Conservation (phyloP, 92 coral and sea anemone species). For the Muricea muricata region DNA sequence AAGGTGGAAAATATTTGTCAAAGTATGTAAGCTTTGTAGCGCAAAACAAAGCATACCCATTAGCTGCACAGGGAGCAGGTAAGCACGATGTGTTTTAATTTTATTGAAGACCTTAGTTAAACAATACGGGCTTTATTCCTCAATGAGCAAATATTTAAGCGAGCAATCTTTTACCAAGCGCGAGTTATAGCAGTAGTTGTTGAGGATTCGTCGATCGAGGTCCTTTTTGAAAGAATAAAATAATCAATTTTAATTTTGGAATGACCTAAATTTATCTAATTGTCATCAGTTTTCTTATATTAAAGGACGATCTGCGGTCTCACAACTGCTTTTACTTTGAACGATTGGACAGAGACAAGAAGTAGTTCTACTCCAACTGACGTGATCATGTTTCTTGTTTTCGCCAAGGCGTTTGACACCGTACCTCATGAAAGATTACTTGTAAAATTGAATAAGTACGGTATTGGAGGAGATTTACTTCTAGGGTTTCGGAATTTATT, state of each 20-base stretch:
- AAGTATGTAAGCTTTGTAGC: too few species aligned
- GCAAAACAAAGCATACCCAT: too few species aligned
- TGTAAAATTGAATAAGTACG: constrained; percentile 25
- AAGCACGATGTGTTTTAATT: too few species aligned
- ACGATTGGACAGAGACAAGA: constrained; percentile 57
- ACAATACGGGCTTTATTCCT: too few species aligned
- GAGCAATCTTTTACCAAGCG: too few species aligned
- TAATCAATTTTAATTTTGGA: constrained; percentile 47
- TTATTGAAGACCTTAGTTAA: too few species aligned
- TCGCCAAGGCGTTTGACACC: constrained; percentile 64
- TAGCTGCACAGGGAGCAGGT: too few species aligned
- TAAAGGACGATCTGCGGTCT: constrained; percentile 39
- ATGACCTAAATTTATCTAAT: constrained; percentile 18
- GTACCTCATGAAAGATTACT: constrained; percentile 38
- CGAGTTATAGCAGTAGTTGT: too few species aligned
- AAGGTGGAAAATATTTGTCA: too few species aligned
- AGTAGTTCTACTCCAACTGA: constrained; percentile 29
- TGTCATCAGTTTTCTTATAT: constrained; percentile 57
- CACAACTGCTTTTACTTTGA: constrained; percentile 39
- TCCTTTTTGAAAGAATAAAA: constrained; percentile 28
- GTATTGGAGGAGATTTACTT: constrained; percentile 50
- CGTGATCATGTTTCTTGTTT: constrained; percentile 47
- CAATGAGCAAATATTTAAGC: too few species aligned
- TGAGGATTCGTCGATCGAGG: too few species aligned
- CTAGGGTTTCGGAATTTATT: constrained; percentile 51